These are phyloP conservation scores for Pseudanteris insignis DNA, from an alignment of 2,888 invertebrate genomes.

Conservation along the genomic window DNA sequence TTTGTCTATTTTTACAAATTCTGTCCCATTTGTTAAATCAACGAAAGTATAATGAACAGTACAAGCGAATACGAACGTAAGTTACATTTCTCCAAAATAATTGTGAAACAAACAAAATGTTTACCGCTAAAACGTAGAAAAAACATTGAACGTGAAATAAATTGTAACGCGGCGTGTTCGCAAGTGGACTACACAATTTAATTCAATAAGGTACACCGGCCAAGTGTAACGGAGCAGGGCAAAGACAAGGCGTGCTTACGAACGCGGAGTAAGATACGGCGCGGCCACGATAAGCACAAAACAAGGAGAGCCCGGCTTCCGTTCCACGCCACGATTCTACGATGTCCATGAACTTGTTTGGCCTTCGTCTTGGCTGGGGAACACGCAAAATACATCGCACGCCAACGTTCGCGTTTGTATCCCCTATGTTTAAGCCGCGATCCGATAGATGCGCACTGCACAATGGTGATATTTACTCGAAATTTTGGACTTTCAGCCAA, in stretches of 20 bases:
- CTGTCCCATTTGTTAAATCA: too few relatives aligned
- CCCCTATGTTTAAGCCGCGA: constrained; percentile 1
- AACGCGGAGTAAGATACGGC: constrained; percentile 6
- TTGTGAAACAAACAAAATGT: too few relatives aligned
- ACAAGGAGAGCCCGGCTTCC: constrained; percentile 31
- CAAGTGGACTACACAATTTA: constrained; percentile 28
- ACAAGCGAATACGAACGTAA: too few relatives aligned
- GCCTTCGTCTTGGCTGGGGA: constrained; percentile 18
- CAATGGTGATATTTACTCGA: neutral
- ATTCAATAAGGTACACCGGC: constrained; percentile 34
- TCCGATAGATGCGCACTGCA: too few relatives aligned
- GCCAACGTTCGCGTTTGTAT: too few relatives aligned
- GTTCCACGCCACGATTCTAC: constrained; percentile 31
- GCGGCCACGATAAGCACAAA: constrained; percentile 19
- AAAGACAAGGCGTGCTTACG: constrained; percentile 20
- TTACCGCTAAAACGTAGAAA: too few relatives aligned
- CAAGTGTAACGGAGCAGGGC: constrained; percentile 20
- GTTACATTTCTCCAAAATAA: too few relatives aligned
- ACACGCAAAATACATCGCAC: too few relatives aligned
- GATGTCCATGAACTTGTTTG: constrained; percentile 44
- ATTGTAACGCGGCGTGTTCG: constrained; percentile 6
- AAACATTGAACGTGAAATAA: neutral
- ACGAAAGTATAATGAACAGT: too few relatives aligned
- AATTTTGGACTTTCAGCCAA: too few relatives aligned
- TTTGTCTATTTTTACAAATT: too few relatives aligned